phyloP scores from a whole-genome alignment of 2,888 invertebrate species.

The Lapara coniferarum region DNA sequence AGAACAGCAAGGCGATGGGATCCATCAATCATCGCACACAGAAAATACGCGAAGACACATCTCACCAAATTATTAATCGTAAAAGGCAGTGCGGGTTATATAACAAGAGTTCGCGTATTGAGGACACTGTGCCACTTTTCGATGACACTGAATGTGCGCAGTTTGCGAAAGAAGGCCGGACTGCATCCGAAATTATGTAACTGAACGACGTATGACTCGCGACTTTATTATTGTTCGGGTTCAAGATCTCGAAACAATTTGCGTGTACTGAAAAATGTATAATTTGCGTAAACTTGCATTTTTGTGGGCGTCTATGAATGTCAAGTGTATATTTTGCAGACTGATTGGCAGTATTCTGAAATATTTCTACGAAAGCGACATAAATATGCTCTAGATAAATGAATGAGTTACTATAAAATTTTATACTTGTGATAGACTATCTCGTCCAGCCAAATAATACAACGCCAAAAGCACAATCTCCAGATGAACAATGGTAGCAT shows the following conservation, averaged over 20 bases:
- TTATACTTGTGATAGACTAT: no score
- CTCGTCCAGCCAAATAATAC: no score
- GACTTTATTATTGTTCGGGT: slow-evolving; percentile 5
- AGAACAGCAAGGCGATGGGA: background rate
- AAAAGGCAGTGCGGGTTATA: background rate
- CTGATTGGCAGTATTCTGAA: no score
- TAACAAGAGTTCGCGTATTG: slow-evolving; percentile 22
- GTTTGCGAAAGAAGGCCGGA: slow-evolving; percentile 42
- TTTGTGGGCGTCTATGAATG: no score
- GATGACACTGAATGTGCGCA: slow-evolving; percentile 27
- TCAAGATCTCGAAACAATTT: background rate
- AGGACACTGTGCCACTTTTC: slow-evolving; percentile 25
- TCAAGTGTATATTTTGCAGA: no score
- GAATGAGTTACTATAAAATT: no score
- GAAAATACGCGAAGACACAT: background rate
- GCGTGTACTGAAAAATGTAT: no score
- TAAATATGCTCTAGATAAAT: no score
- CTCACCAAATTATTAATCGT: background rate
- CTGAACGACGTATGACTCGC: background rate
- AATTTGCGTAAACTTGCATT: no score
- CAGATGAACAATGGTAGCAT: no score
- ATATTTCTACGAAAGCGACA: no score
- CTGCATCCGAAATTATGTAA: slow-evolving; percentile 22
- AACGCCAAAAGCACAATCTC: no score
- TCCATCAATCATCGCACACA: background rate